Evolutionary conservation across 2,113 vertebrate genomes (phyloP).

Genomic region (Chunga burmeisteri): DNA sequence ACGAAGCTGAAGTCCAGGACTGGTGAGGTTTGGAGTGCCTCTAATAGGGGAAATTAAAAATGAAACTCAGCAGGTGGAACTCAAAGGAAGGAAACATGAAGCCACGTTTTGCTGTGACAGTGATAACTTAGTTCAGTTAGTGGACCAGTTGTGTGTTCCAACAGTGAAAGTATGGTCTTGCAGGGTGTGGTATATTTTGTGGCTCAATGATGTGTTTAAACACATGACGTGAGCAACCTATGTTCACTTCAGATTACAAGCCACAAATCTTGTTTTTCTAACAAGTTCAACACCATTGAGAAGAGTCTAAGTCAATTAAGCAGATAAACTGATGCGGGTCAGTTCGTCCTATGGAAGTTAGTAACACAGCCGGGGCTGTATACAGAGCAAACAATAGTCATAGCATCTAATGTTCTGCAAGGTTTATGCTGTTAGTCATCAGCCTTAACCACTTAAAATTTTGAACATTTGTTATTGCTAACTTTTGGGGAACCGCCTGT

Average conservation of each 20-base stretch:
- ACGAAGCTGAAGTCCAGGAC: background rate
- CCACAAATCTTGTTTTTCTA: background rate
- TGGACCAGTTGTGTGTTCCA: background rate
- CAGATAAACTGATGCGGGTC: background rate
- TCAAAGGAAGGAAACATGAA: background rate
- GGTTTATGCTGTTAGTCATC: background rate
- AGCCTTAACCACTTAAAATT: background rate
- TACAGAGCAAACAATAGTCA: background rate
- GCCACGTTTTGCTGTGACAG: slow-evolving; percentile 7
- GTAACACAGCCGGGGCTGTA: background rate
- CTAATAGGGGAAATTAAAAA: background rate
- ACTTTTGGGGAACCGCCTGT: background rate
- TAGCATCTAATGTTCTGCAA: background rate
- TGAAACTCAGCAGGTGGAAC: slow-evolving; percentile 7
- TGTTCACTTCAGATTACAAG: background rate
- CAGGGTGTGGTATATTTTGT: background rate
- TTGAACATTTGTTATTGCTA: background rate
- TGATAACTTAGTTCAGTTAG: background rate
- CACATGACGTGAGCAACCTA: background rate
- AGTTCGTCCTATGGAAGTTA: background rate
- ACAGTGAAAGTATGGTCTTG: background rate
- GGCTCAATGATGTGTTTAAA: background rate
- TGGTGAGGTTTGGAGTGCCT: background rate
- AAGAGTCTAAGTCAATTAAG: background rate
- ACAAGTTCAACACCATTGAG: background rate